Evolutionary conservation across 2,888 invertebrate genomes (phyloP).

Genomic region (Candidula unifasciata): DNA sequence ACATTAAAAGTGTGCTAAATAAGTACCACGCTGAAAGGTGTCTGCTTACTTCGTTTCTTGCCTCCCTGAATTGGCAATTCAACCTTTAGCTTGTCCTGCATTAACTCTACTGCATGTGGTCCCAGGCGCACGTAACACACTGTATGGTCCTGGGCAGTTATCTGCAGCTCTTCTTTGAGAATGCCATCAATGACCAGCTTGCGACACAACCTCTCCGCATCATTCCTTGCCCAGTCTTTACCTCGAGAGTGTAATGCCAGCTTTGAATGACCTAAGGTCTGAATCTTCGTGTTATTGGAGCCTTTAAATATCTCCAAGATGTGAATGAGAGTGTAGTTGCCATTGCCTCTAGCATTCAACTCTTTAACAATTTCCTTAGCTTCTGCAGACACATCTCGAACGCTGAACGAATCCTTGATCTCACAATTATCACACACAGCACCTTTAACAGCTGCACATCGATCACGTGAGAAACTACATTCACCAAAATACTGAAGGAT

Average conservation of each 20-base stretch:
- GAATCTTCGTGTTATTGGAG: constrained; percentile 73
- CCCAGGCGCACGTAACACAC: constrained; percentile 90
- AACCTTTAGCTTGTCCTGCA: constrained; percentile 80
- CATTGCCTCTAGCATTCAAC: constrained; percentile 65
- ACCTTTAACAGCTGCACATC: constrained; percentile 83
- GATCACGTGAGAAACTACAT: constrained; percentile 83
- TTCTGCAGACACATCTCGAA: constrained; percentile 87
- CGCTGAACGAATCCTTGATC: constrained; percentile 78
- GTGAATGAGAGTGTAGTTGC: constrained; percentile 85
- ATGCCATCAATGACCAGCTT: constrained; percentile 88
- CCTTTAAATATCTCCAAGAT: constrained; percentile 86
- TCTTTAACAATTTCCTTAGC: constrained; percentile 84
- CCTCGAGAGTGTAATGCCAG: constrained; percentile 84
- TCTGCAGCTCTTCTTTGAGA: constrained; percentile 86
- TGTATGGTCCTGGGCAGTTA: constrained; percentile 87
- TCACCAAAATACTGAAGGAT: constrained; percentile 94
- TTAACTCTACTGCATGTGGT: constrained; percentile 82
- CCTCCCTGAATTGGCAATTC: too few relatives aligned
- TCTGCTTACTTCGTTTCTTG: too few relatives aligned
- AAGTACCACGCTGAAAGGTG: too few relatives aligned
- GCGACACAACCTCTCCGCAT: constrained; percentile 89
- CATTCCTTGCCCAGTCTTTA: constrained; percentile 84
- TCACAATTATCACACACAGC: constrained; percentile 95
- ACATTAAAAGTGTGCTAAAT: too few relatives aligned
- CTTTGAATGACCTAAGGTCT: constrained; percentile 71